A percentile compares a stretch with the other conserved stretches of the same genome.
phyloP scores from a whole-genome alignment of 2,113 vertebrate genomes.

The Strix uralensis region DNA sequence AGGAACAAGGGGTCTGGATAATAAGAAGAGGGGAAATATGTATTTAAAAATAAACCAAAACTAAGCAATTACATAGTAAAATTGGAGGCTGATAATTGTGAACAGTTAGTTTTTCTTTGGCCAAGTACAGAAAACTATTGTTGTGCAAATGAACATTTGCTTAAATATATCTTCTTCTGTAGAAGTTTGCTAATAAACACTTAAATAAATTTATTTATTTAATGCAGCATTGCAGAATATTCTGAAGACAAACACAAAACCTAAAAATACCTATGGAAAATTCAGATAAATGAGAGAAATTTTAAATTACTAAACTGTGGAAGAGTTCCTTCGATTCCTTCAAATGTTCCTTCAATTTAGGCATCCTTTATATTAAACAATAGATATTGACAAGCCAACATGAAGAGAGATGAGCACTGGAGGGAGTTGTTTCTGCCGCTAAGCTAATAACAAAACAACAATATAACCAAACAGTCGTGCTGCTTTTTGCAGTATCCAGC shows the following conservation, averaged over 20 bases:
- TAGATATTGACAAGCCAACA: background rate
- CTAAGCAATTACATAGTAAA: background rate
- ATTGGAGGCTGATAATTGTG: background rate
- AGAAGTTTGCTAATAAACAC: background rate
- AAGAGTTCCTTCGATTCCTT: background rate
- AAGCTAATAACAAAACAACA: background rate
- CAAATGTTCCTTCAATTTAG: background rate
- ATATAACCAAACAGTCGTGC: background rate
- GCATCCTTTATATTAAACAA: background rate
- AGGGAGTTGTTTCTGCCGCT: background rate
- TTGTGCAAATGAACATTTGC: background rate
- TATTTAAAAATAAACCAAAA: background rate
- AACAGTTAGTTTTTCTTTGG: background rate
- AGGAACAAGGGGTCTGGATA: background rate
- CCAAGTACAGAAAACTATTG: background rate
- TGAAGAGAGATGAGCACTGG: background rate
- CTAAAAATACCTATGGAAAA: background rate
- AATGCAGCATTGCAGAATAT: background rate
- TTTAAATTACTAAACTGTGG: background rate
- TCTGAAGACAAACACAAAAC: background rate
- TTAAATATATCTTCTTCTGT: background rate
- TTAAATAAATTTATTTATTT: background rate
- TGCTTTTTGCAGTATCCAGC: background rate
- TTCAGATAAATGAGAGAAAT: background rate
- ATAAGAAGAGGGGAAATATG: background rate